These are phyloP conservation scores for Ceratina australensis DNA, from an alignment of 1,140 invertebrate species.

Conservation along the genomic window DNA sequence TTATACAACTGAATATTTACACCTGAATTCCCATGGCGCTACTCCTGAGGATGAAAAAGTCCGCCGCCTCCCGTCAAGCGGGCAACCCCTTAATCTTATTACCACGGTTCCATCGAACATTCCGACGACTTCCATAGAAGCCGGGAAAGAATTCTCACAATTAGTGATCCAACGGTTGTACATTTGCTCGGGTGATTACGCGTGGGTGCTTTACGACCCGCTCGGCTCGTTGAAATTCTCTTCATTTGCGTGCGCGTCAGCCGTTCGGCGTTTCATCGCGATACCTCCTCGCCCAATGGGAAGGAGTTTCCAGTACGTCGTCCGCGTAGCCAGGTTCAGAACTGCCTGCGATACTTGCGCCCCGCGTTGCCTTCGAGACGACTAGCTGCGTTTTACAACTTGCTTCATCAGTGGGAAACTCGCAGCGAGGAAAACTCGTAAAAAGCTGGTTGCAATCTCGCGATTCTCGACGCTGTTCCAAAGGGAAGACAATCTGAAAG, in stretches of 20 bases:
- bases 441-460: conserved; percentile 27
- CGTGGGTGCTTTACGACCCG: conserved; percentile 14
- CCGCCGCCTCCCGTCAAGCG: no score
- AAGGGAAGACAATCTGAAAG: neutral
- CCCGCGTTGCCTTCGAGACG: neutral
- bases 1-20: neutral
- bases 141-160: conserved; percentile 12
- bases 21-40: neutral
- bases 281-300: neutral
- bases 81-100: conserved; percentile 8
- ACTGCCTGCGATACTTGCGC: neutral
- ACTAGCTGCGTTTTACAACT: conserved; percentile 10
- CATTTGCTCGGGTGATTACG: neutral
- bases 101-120: neutral
- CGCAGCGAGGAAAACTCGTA: conserved; percentile 7
- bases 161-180: conserved; percentile 9
- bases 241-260: conserved; percentile 16
- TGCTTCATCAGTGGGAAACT: neutral
- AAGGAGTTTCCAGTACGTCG: neutral
- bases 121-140: neutral
- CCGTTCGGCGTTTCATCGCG: neutral
- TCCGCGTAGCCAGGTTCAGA: no score
- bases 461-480: conserved; percentile 10
- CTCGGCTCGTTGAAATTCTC: neutral
- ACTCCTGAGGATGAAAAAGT: neutral